Evolutionary conservation across 2,888 invertebrate species (phyloP).

Genomic region (Lithophane socia): DNA sequence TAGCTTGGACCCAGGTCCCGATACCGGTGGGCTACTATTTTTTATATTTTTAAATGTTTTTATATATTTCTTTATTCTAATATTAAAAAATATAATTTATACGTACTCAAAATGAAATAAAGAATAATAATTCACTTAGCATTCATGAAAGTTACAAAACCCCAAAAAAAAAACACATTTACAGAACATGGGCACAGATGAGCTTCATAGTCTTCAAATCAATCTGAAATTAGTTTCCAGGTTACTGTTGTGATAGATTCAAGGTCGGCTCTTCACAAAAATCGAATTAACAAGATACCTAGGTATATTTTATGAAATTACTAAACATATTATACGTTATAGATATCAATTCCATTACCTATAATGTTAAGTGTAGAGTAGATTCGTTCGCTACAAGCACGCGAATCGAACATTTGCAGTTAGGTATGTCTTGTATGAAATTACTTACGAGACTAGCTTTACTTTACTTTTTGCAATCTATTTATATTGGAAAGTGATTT

Average conservation of each 20-base stretch:
- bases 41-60: too few relatives aligned
- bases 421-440: slow-evolving; percentile 53
- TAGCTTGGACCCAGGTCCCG: too few relatives aligned
- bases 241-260: neutral
- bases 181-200: neutral
- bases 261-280: neutral
- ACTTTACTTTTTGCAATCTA: slow-evolving; percentile 41
- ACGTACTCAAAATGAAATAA: too few relatives aligned
- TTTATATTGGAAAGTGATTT: slow-evolving; percentile 27
- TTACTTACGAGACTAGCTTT: slow-evolving; percentile 39
- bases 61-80: too few relatives aligned
- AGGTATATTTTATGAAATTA: slow-evolving; percentile 15
- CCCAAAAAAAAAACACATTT: too few relatives aligned
- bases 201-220: neutral
- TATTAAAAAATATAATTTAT: too few relatives aligned
- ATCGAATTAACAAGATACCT: neutral
- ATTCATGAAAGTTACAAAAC: neutral
- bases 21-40: too few relatives aligned
- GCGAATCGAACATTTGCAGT: slow-evolving; percentile 69
- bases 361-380: slow-evolving; percentile 56
- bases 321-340: slow-evolving; percentile 25
- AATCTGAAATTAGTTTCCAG: neutral
- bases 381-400: slow-evolving; percentile 53
- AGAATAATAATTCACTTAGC: too few relatives aligned
- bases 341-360: slow-evolving; percentile 55